phyloP scores from a whole-genome alignment of 2,888 invertebrate genomes.

The Creontiades dilutus region DNA sequence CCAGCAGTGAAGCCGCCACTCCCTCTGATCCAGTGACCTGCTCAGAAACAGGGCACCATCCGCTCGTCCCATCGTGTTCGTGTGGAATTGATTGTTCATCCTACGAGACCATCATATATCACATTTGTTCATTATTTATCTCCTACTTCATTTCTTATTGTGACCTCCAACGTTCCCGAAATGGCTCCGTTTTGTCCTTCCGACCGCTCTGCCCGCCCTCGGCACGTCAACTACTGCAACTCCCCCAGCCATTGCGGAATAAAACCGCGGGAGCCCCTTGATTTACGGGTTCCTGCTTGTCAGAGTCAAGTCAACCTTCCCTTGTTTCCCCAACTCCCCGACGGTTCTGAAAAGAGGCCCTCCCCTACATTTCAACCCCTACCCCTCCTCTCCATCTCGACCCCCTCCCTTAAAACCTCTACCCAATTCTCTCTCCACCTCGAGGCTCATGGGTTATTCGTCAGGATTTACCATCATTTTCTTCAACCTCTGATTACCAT shows the following conservation, averaged over 20 bases:
- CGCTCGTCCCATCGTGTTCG: too few species aligned
- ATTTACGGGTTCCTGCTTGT: background rate
- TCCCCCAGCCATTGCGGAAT: background rate
- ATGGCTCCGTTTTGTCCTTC: slow-evolving; percentile 32
- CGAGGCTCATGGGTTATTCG: background rate
- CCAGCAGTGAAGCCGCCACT: too few species aligned
- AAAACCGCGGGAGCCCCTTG: slow-evolving; percentile 14
- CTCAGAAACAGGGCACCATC: too few species aligned
- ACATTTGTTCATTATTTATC: too few species aligned
- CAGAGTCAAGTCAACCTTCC: slow-evolving; percentile 37
- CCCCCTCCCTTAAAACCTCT: too few species aligned
- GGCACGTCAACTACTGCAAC: background rate
- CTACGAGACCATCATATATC: too few species aligned
- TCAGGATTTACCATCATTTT: slow-evolving; percentile 42
- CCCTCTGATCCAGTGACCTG: too few species aligned
- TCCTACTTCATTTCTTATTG: too few species aligned
- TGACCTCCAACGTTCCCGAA: background rate
- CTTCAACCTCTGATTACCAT: slow-evolving; percentile 42
- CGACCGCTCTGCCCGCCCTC: background rate
- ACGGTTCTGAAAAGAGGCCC: background rate
- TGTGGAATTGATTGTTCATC: too few species aligned
- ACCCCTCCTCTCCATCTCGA: too few species aligned
- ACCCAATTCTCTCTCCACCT: background rate
- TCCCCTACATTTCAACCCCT: background rate
- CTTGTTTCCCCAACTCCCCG: background rate